Conservation (phyloP, 2,797 vertebrate species). For the Molossus alvarezi region DNA sequence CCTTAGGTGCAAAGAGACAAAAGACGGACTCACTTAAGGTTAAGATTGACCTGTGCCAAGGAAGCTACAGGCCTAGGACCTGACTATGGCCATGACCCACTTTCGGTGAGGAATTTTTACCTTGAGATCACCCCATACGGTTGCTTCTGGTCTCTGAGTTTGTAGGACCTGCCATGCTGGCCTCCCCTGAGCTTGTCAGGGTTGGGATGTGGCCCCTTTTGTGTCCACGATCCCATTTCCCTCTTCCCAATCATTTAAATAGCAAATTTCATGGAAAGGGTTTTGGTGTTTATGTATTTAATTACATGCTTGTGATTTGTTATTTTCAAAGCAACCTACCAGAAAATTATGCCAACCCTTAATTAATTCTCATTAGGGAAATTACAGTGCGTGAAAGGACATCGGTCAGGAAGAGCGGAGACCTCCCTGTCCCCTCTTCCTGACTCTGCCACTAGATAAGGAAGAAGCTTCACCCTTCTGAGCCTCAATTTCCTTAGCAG, state of each 20-base stretch:
- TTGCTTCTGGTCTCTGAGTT: neutral
- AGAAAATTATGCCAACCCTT: slow-evolving; percentile 50
- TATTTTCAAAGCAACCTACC: slow-evolving; percentile 26
- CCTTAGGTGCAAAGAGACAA: neutral
- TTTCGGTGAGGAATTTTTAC: neutral
- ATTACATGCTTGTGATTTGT: neutral
- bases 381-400: neutral
- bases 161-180: neutral
- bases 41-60: neutral
- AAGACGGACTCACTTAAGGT: neutral
- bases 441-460: neutral
- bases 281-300: neutral
- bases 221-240: neutral
- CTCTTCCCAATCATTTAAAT: slow-evolving; percentile 54
- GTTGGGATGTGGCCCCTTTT: neutral
- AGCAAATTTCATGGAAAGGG: slow-evolving; percentile 3
- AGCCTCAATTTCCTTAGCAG: neutral
- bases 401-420: neutral
- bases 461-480: neutral
- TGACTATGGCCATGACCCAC: neutral
- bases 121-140: neutral
- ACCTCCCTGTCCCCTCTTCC: neutral
- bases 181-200: neutral
- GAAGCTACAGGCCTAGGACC: neutral
- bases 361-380: slow-evolving; percentile 36